phyloP scores from a whole-genome alignment of 2,113 vertebrate genomes.

The Pao palembangensis region DNA sequence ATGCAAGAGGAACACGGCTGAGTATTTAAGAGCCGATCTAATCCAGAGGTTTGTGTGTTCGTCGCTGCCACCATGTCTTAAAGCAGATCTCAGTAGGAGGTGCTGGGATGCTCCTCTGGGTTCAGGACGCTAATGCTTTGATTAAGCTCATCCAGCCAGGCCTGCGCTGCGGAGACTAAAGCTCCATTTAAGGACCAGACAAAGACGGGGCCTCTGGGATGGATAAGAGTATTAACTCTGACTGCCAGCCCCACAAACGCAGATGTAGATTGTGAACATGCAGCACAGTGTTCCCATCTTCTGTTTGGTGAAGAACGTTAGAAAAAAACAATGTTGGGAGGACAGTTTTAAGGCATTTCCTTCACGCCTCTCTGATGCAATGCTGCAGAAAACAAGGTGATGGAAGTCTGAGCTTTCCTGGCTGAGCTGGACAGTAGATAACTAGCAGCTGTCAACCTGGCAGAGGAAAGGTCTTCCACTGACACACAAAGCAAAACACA shows the following conservation, averaged over 20 bases:
- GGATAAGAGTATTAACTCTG: conserved; percentile 72
- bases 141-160: conserved; percentile 74
- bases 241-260: conserved; percentile 55
- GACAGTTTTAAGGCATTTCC: background rate
- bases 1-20: conserved; percentile 6
- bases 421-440: conserved; percentile 66
- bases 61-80: conserved; percentile 60
- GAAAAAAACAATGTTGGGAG: too few species aligned
- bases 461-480: conserved; percentile 62
- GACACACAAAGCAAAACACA: conserved; percentile 34
- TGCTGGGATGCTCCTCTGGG: conserved; percentile 66
- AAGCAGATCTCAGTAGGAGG: conserved; percentile 67
- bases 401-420: conserved; percentile 14
- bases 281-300: background rate
- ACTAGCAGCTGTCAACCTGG: conserved; percentile 78
- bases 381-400: background rate
- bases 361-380: background rate
- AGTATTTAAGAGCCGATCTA: conserved; percentile 56
- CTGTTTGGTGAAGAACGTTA: too few species aligned
- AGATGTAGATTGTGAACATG: conserved; percentile 27
- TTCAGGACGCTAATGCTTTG: conserved; percentile 74
- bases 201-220: conserved; percentile 65
- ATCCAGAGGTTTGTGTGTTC: conserved; percentile 62
- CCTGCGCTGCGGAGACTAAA: conserved; percentile 73
- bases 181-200: conserved; percentile 85